Evolutionary conservation across 2,797 vertebrate species (phyloP), one percentile per base, ranked within the genome.

Genomic region (Huso huso): DNA sequence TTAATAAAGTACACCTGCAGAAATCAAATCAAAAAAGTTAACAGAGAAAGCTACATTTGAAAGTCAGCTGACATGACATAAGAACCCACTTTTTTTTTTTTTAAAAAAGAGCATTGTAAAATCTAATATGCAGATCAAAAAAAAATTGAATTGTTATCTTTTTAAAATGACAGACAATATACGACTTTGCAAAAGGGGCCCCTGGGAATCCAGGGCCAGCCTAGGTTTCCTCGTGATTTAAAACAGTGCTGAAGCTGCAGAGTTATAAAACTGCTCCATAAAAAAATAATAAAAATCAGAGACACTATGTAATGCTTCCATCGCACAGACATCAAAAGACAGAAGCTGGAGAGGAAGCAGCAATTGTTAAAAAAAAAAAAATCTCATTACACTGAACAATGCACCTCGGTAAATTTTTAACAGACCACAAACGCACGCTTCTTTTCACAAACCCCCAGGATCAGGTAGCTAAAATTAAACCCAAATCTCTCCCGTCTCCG

Each of bases 391-490:
- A 66, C 76, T 77, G 66, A 63, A 72, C 57, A 74, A 66, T 37
- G 66, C n/a, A 63, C 69, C 65, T 65, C 6, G 77, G 73, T 67
- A 73, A 85, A 75, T 71, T 74, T 75, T 71, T 74, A 69, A 76
- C 77, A 83, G 82, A 78, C 75, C 82, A 78, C 81, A 82, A 79
- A 74, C 78, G 76, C 74, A 76, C 77, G 64, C 78, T 37, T 76
- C 78, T 84, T 85, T 86, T 82, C 83, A 84, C 78, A 84, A 84
- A 83, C 82, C 87, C 84, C 83, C 60, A 8, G 80, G 85, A 82
- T 85, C 82, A 81, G 83, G 79, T 81, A 81, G 85, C 83, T 78
- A 69, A 79, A 83, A 87, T 82, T 83, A 86, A 84, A 80, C 81
- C 75, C 64, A 77, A 79, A 78, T 78, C 74, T 61, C 86, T 83